Evolutionary conservation across 2,113 vertebrate genomes (phyloP).

Genomic region (Jaculus jaculus): DNA sequence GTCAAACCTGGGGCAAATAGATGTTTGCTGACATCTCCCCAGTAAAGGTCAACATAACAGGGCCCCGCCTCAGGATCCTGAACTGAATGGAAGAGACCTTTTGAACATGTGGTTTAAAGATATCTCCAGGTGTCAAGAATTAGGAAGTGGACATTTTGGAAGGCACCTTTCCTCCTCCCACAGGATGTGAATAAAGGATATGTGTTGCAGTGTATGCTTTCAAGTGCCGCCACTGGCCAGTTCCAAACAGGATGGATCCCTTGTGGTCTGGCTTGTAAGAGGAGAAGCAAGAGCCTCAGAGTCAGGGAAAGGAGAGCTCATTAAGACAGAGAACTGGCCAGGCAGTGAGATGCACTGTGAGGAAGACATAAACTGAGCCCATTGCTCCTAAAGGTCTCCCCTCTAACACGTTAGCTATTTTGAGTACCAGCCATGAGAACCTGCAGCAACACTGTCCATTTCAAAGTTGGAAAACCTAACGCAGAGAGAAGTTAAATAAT

Average conservation of each 20-base stretch:
- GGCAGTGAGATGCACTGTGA: background rate
- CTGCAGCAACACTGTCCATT: background rate
- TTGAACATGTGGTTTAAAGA: background rate
- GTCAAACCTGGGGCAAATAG: no score
- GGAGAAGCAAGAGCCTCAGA: background rate
- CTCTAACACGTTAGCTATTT: background rate
- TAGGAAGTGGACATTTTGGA: background rate
- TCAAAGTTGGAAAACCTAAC: conserved; percentile 12
- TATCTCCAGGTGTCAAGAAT: background rate
- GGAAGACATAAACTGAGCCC: background rate
- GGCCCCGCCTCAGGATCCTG: background rate
- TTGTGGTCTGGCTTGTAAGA: background rate
- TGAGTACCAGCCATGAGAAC: background rate
- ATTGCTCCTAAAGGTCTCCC: background rate
- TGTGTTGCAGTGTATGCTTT: background rate
- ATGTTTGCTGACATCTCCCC: no score
- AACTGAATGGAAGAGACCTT: background rate
- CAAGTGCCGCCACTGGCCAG: background rate
- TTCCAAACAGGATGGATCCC: background rate
- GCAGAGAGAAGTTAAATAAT: background rate
- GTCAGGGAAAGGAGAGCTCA: background rate
- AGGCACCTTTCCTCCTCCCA: background rate
- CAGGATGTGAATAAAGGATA: background rate
- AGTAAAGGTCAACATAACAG: no score
- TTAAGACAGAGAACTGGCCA: background rate